Evolutionary conservation across 1,140 invertebrate species (phyloP).

Genomic region (Drosophila hydei): DNA sequence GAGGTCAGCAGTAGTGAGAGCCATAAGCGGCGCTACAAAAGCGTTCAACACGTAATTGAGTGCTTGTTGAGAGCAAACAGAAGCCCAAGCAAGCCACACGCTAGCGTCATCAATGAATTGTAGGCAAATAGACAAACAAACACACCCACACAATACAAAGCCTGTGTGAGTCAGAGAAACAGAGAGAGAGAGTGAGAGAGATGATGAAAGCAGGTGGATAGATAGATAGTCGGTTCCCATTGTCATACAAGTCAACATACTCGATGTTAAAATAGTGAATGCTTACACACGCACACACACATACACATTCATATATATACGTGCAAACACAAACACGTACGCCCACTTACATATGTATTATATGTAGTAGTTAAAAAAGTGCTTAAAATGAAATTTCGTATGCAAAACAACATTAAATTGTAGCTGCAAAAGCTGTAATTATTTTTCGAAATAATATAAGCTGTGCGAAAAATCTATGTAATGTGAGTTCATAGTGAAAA

Average conservation of each 20-base stretch:
- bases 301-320: background rate
- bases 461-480: no score
- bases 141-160: background rate
- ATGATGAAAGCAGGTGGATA: conserved; percentile 2
- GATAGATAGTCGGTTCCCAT: conserved; percentile 11
- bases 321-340: conserved; percentile 1
- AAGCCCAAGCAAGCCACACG: conserved; percentile 25
- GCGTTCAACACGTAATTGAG: conserved; percentile 33
- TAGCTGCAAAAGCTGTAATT: background rate
- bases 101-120: conserved; percentile 38
- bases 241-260: conserved; percentile 1
- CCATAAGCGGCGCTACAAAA: conserved; percentile 20
- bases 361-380: background rate
- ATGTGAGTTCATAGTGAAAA: no score
- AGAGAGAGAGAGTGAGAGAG: conserved; percentile 1
- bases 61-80: conserved; percentile 34
- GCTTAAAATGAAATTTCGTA: conserved; percentile 6
- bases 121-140: conserved; percentile 12
- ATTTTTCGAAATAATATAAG: background rate
- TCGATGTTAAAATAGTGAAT: conserved; percentile 2
- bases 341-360: background rate
- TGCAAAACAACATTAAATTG: conserved; percentile 7
- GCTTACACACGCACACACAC: background rate
- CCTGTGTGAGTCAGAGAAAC: background rate
- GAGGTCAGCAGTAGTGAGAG: background rate